Evolutionary conservation across 2,113 vertebrate genomes (phyloP), one percentile per base, ranked within the genome.

Genomic region (Callipepla squamata): DNA sequence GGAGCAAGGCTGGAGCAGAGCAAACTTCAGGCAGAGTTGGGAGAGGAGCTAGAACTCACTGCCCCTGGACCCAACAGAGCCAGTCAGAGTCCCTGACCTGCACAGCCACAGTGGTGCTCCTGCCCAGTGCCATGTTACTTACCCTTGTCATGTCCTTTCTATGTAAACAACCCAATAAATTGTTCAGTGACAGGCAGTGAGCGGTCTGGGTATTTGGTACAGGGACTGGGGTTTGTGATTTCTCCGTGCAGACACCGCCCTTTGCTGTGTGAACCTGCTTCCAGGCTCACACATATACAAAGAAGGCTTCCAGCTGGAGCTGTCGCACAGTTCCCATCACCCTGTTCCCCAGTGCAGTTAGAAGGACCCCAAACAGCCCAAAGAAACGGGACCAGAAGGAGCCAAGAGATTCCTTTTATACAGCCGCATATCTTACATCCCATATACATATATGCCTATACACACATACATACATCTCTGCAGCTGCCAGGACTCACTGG

Each of bases 401-500:
- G 65, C 25, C 1, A 14, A 82, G 77, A 75, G 57, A 85, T 95
- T 79, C 66, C 62, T 87, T 96, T 95, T 95, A 96, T 95, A 96
- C 38, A 96, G 94, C 34, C 2, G 3, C 30, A 2, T 94, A 95
- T 90, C 78, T 97, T 96, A 93, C 96, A 97, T 68, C 76, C 58
- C 88, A 85, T 80, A 91, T 94, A 91, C 85, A 93, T 74, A 94
- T 74, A 93, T 89, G 66, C 59, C 91, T 97, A 42, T 96, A 93
- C 74, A 95, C 62, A 94, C 76, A 87, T 63, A 36, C 50, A 74
- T 55, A 73, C 63, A 70, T 32, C 51, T 62, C 76, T 9, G 9
- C 36, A 85, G 53, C 45, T n/a, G 48, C 10, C 32, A 36, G 81
- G 70, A 80, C 47, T 87, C 85, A 80, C 44, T 45, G 67, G 0